Base-by-base conservation (phyloP, 2,113 vertebrate species). In the Pipra filicauda region DNA sequence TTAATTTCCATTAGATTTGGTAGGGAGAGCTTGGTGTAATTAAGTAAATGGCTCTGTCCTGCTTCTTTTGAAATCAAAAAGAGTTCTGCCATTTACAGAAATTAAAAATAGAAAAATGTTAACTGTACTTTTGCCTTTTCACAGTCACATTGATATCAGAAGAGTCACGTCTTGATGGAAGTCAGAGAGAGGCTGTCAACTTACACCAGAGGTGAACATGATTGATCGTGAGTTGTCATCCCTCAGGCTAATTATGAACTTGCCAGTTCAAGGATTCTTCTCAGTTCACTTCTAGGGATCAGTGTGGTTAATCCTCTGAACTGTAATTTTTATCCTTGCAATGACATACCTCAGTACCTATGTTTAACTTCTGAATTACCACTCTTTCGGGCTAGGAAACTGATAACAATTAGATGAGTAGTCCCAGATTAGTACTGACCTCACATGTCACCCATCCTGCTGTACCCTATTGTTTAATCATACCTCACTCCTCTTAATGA, bases 171-270 rank as follows among this genome's bases (percentile, higher is more conserved):
- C 4, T 83, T 0, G 0, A 26, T 30, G 35, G 59, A 69, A 91
- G 54, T 33, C 81, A 43, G 21, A 3, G 54, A 94, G 61, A 28
- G 52, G 62, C 58, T 78, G 54, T 43, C 2, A 2, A 11, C 21
- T 89, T 69, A 82, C 33, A 77, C 22, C 2, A 46, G 31, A 22
- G 41, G 26, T 0, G 0, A 85, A 77, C 0, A 0, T 0, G 0
- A 57, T 51, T 0, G 8, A 41, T 49, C 0, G 0, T 88, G 85
- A 85, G 69, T 55, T 90, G 79, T 74, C 79, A 84, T 64, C 48
- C 37, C 13, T 69, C 61, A 20, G 37, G 75, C 48, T 71, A 64
- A 95, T 91, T 62, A 70, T 6, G 8, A 96, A 44, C 67, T 85
- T 39, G 71, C 61, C 72, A 49, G 57, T 51, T 92, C 85, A 91